Evolutionary conservation across 2,113 vertebrate species (phyloP).

Genomic region (Pygoscelis adeliae): DNA sequence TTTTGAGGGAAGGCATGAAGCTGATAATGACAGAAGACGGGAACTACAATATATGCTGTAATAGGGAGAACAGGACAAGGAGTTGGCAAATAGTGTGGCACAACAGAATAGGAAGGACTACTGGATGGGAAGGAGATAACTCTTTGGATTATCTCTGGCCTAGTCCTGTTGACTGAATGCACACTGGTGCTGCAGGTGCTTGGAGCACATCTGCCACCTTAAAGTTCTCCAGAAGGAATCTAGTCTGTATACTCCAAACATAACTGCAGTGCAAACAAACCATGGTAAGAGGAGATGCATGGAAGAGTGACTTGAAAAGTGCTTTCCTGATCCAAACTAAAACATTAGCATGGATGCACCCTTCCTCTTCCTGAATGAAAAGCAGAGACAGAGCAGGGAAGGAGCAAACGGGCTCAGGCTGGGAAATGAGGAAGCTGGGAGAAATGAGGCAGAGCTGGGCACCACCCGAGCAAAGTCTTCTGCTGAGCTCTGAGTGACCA

Average conservation of each 20-base stretch:
- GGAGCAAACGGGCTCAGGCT: neutral
- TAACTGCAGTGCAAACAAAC: neutral
- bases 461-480: neutral
- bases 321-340: neutral
- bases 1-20: neutral
- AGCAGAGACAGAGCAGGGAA: neutral
- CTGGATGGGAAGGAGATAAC: neutral
- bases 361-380: neutral
- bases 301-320: neutral
- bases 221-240: neutral
- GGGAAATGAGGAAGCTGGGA: neutral
- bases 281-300: neutral
- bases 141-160: neutral
- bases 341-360: neutral
- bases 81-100: neutral
- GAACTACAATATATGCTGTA: neutral
- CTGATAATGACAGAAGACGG: neutral
- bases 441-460: neutral
- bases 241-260: neutral
- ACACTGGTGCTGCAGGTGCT: rapidly evolving
- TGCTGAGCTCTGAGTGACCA: neutral
- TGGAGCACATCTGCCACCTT: neutral
- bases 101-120: neutral
- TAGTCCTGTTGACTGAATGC: neutral
- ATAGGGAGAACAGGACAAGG: neutral